Evolutionary conservation across 2,113 vertebrate genomes (phyloP).

Genomic region (Rhea americana): DNA sequence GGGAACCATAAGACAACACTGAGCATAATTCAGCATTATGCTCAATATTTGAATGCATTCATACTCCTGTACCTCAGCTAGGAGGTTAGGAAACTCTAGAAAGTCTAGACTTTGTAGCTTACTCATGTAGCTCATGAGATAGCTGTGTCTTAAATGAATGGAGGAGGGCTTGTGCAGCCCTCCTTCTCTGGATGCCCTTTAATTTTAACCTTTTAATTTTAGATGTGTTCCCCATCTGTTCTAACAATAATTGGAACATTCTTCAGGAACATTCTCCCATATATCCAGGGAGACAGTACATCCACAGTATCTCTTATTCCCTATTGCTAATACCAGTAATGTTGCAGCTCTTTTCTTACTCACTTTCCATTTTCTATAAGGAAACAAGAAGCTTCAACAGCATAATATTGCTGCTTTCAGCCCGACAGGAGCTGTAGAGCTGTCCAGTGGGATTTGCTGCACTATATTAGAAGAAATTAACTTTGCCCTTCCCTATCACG

Average conservation of each 20-base stretch:
- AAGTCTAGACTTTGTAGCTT: neutral
- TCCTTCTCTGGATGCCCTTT: neutral
- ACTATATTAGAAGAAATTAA: neutral
- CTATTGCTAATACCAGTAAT: neutral
- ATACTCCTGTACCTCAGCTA: neutral
- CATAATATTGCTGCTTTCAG: neutral
- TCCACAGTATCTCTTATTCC: neutral
- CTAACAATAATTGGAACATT: neutral
- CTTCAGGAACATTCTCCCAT: neutral
- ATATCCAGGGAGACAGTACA: neutral
- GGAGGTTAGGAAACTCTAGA: neutral
- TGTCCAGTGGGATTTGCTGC: neutral
- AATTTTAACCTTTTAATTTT: neutral
- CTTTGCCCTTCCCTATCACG: neutral
- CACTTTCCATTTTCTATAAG: neutral
- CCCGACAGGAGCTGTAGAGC: neutral
- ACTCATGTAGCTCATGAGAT: neutral
- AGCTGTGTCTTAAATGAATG: neutral
- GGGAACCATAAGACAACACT: neutral
- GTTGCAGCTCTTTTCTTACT: neutral
- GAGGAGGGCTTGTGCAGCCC: rapidly evolving
- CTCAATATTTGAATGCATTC: neutral
- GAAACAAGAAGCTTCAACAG: neutral
- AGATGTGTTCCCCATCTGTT: neutral
- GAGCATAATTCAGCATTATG: neutral